Percentiles rank a stretch among this genome's conserved stretches.
These are phyloP conservation scores for Ailuropoda melanoleuca DNA, from an alignment of 2,113 vertebrate genomes.

Conservation along the genomic window DNA sequence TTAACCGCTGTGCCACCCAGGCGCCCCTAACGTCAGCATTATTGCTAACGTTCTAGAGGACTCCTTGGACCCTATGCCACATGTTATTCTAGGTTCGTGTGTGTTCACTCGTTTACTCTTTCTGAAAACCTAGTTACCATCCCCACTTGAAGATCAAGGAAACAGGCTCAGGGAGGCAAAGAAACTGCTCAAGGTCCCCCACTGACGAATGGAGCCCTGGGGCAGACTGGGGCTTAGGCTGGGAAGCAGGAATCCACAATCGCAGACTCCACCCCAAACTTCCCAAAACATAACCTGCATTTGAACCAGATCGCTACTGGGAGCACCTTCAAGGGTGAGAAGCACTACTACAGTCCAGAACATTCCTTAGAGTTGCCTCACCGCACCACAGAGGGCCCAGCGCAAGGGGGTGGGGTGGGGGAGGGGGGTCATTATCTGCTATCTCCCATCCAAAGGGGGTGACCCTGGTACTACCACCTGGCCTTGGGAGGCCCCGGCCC, in stretches of 20 bases:
- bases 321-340: background rate
- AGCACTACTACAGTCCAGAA: background rate
- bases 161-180: background rate
- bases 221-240: background rate
- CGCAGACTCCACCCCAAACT: background rate
- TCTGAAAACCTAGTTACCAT: background rate
- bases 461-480: fast-evolving
- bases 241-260: background rate
- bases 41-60: background rate
- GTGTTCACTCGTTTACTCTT: background rate
- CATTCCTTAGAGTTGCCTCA: background rate
- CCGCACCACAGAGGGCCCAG: background rate
- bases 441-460: too few species aligned
- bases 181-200: background rate
- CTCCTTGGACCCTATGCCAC: too few species aligned
- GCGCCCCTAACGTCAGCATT: background rate
- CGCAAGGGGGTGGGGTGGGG: too few species aligned
- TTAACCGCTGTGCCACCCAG: too few species aligned
- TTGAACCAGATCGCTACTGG: background rate
- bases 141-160: background rate
- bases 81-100: too few species aligned
- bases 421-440: too few species aligned
- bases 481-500: background rate
- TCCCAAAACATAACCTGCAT: background rate
- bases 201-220: fast-evolving